Conservation (phyloP, 2,113 vertebrate genomes). For the Dendrocopos noguchii region DNA sequence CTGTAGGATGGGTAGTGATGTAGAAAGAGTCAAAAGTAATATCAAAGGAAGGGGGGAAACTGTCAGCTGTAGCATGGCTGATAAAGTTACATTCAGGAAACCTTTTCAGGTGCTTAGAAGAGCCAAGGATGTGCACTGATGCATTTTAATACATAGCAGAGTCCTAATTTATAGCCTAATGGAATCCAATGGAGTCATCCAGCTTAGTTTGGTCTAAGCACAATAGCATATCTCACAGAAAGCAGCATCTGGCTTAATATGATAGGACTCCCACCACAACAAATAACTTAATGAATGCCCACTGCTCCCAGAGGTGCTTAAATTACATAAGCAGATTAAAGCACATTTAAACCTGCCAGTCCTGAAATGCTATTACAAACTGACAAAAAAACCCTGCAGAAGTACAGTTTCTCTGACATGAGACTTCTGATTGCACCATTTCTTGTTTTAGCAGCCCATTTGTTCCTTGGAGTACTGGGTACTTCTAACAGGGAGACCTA, state of each 20-base stretch:
- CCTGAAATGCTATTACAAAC: background rate
- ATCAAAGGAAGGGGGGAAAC: background rate
- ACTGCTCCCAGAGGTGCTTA: constrained; percentile 24
- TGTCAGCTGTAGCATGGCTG: background rate
- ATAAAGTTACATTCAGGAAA: constrained; percentile 39
- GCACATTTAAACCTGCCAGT: constrained; percentile 36
- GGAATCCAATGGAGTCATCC: constrained; percentile 24
- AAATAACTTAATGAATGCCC: constrained; percentile 39
- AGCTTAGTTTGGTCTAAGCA: constrained; percentile 1
- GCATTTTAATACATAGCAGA: constrained; percentile 33
- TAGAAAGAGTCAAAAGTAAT: constrained; percentile 32
- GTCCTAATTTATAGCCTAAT: constrained; percentile 25
- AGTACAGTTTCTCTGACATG: background rate
- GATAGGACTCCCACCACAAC: constrained; percentile 28
- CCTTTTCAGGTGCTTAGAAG: constrained; percentile 14
- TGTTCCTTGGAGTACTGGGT: background rate
- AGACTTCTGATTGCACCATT: background rate
- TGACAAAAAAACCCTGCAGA: background rate
- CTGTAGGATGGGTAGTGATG: constrained; percentile 9
- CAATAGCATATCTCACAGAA: constrained; percentile 27
- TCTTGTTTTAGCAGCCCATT: background rate
- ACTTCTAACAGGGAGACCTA: background rate
- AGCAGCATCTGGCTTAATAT: constrained; percentile 27
- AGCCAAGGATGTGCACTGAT: constrained; percentile 6
- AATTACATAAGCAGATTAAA: constrained; percentile 33